Base-by-base conservation (phyloP, 2,113 vertebrate species). In the Oryzias melastigma region DNA sequence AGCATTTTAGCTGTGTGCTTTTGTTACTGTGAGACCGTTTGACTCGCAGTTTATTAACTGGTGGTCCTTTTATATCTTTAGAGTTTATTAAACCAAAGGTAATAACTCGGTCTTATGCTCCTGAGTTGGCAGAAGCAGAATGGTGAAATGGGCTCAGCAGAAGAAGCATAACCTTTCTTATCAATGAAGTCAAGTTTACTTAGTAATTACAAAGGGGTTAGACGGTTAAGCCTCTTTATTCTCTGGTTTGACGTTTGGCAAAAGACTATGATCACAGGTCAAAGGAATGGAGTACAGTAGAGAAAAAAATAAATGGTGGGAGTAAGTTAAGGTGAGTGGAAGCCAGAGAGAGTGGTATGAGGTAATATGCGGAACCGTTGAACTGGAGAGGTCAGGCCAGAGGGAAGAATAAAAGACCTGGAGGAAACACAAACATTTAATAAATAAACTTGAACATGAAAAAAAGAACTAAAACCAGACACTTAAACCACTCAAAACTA, bases 271-370 rank as follows among this genome's bases (percentile, higher is more conserved):
- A 56, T 68, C 17, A 44, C 17, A 40, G 49, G 16, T 71, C 40
- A 53, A n/a, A 7, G 22, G 17, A 49, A 57, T 2, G 24, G 50
- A 20, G 17, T 35, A 45, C 48, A 44, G 53, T 47, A 45, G 25
- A 3, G 17, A 70, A 67, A 68, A 68, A 15, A 50, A 42, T 64
- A 64, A 67, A 78, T 60, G 46, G 5, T 46, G 29, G 14, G 35
- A 74, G 62, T 74, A 59, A 79, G 68, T 71, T 68, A 51, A 83
- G 58, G 62, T 62, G 54, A 24, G 59, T 22, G 20, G 1, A n/a
- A 48, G 40, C 6, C 25, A 52, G 52, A 20, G 29, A 41, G 15
- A 8, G 13, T 10, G 4, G 18, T 51, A 72, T 13, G 61, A 55
- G 20, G 43, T 76, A 49, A 73, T 52, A 53, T 62, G 67, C 62